Evolutionary conservation across 2,888 invertebrate species (phyloP).

Genomic region (Dicyrtoma fusca): DNA sequence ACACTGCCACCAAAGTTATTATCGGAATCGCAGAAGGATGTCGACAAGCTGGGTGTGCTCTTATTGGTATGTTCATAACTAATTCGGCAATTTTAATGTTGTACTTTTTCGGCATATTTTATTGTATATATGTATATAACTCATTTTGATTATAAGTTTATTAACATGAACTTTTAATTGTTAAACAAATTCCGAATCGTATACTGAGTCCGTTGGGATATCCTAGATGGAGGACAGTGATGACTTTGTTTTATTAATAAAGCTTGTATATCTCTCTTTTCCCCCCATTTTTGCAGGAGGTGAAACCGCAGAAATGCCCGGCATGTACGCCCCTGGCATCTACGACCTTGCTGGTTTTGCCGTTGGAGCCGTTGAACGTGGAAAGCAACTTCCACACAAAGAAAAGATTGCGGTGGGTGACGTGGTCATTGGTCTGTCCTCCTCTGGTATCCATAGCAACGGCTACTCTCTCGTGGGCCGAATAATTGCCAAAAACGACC

Average conservation of each 20-base stretch:
- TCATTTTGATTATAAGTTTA: no score
- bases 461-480: conserved; percentile 89
- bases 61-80: conserved; percentile 72
- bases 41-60: conserved; percentile 78
- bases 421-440: conserved; percentile 80
- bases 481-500: conserved; percentile 70
- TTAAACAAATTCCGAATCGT: no score
- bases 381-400: conserved; percentile 71
- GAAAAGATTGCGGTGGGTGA: conserved; percentile 74
- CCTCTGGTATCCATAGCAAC: conserved; percentile 91
- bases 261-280: no score
- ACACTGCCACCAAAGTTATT: conserved; percentile 76
- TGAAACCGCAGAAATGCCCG: conserved; percentile 98
- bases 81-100: not conserved
- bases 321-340: conserved; percentile 82
- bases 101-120: not conserved
- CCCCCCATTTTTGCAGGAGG: conserved; percentile 70
- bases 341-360: conserved; percentile 97
- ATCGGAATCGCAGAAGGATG: conserved; percentile 89
- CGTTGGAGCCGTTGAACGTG: conserved; percentile 86
- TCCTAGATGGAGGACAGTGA: no score
- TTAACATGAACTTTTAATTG: not conserved
- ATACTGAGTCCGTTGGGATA: no score
- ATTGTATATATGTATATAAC: not conserved
- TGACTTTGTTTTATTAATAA: no score